Evolutionary conservation across 2,797 vertebrate genomes (phyloP).

Genomic region (Perdix hodgsoniae): DNA sequence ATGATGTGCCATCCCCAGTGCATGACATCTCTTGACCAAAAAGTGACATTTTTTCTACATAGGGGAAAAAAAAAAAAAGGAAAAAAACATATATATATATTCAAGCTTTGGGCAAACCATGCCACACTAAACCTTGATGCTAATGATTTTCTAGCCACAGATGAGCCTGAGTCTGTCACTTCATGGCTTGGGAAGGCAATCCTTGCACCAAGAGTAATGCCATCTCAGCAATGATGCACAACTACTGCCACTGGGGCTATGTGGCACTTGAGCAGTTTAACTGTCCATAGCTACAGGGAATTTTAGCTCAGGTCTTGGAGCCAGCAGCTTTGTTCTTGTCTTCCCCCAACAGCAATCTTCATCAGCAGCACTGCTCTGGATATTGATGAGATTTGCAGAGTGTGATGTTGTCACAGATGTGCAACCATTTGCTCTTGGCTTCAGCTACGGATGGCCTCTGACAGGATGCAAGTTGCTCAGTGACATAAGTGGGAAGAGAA

Average conservation of each 20-base stretch:
- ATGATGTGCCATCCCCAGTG: not conserved
- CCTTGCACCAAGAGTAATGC: accelerated
- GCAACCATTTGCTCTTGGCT: not conserved
- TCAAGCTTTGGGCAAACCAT: not conserved
- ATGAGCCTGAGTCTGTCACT: not conserved
- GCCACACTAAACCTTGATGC: not conserved
- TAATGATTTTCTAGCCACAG: not conserved
- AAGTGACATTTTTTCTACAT: not conserved
- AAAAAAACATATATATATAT: not conserved
- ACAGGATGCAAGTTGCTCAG: not conserved
- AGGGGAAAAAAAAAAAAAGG: accelerated
- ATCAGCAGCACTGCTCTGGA: not conserved
- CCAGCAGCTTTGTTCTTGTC: not conserved
- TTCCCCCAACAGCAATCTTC: accelerated
- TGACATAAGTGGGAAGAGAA: not conserved
- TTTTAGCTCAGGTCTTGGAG: not conserved
- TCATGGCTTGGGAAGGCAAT: not conserved
- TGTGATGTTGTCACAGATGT: not conserved
- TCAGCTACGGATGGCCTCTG: not conserved
- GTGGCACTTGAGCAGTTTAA: not conserved
- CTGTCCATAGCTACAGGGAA: not conserved
- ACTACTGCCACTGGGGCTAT: not conserved
- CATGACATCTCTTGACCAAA: not conserved
- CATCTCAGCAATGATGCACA: not conserved
- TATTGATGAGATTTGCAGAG: not conserved